These are phyloP conservation scores for Blastobasis adustella DNA, from an alignment of 2,888 invertebrate species.

Conservation along the genomic window DNA sequence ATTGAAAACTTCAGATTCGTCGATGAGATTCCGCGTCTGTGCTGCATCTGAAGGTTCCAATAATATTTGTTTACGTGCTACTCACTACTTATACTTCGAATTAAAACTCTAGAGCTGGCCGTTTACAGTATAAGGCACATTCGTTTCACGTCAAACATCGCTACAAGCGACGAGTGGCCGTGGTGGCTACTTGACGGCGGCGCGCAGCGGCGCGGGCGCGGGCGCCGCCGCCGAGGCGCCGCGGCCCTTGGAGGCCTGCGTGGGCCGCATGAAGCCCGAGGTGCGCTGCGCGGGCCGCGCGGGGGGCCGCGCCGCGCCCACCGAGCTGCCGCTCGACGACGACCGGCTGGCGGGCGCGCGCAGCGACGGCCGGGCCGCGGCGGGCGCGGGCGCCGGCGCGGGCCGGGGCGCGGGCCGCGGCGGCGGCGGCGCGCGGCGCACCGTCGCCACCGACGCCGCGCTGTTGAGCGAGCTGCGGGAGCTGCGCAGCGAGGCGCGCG, in stretches of 20 bases:
- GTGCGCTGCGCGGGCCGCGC: conserved; percentile 50
- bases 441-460: conserved; percentile 86
- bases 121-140: conserved; percentile 17
- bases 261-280: conserved; percentile 89
- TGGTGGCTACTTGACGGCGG: conserved; percentile 44
- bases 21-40: conserved; percentile 63
- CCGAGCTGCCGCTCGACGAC: conserved; percentile 65
- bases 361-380: conserved; percentile 28
- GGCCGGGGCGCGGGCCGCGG: conserved; percentile 48
- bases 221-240: conserved; percentile 19
- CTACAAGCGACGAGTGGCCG: neutral
- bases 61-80: conserved; percentile 41
- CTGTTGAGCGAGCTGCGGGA: conserved; percentile 90
- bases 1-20: conserved; percentile 67
- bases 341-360: conserved; percentile 65
- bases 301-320: conserved; percentile 63
- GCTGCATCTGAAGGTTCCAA: conserved; percentile 63
- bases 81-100: neutral
- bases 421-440: conserved; percentile 78
- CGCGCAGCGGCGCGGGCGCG: conserved; percentile 21
- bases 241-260: conserved; percentile 88
- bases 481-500: conserved; percentile 85
- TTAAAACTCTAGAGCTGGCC: neutral
- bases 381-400: conserved; percentile 65
- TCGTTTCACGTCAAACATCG: neutral